A percentile compares a stretch with the other conserved stretches of the same genome.
phyloP scores from a whole-genome alignment of 2,797 vertebrate genomes.

The Eulemur mongoz region DNA sequence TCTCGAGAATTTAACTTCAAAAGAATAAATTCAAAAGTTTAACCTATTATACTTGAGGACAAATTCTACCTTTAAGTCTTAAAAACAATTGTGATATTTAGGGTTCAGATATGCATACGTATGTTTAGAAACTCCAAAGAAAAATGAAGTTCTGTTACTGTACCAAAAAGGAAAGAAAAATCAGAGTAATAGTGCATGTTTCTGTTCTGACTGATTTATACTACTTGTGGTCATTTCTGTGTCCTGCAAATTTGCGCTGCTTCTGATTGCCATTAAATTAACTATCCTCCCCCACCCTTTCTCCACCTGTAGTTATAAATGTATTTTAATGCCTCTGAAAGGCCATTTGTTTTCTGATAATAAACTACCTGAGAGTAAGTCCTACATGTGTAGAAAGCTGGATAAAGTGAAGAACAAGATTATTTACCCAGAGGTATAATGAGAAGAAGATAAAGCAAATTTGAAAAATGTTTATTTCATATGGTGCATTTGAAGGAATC shows the following conservation, averaged over 20 bases:
- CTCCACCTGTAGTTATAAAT: conserved; percentile 30
- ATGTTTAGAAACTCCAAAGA: not conserved
- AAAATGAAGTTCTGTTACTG: not conserved
- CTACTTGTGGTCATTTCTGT: conserved; percentile 39
- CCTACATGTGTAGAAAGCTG: not conserved
- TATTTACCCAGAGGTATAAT: conserved; percentile 63
- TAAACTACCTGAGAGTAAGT: conserved; percentile 4
- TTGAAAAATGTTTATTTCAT: conserved; percentile 68
- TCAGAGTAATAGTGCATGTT: not conserved
- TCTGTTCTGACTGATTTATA: conserved; percentile 45
- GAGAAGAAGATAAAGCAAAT: conserved; percentile 67
- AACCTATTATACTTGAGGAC: not conserved
- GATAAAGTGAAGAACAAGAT: conserved; percentile 48
- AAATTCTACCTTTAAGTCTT: not conserved
- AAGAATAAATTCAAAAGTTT: not conserved
- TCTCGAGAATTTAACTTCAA: not conserved
- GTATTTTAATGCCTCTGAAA: conserved; percentile 49
- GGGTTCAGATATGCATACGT: not conserved
- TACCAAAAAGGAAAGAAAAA: not conserved
- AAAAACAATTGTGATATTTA: not conserved
- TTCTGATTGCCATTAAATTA: conserved; percentile 72
- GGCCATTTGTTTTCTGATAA: not conserved
- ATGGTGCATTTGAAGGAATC: conserved; percentile 53
- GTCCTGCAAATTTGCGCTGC: conserved; percentile 63
- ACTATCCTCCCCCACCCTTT: not conserved